Evolutionary conservation across 2,888 invertebrate species (phyloP).

Genomic region (Cantharis rufa): DNA sequence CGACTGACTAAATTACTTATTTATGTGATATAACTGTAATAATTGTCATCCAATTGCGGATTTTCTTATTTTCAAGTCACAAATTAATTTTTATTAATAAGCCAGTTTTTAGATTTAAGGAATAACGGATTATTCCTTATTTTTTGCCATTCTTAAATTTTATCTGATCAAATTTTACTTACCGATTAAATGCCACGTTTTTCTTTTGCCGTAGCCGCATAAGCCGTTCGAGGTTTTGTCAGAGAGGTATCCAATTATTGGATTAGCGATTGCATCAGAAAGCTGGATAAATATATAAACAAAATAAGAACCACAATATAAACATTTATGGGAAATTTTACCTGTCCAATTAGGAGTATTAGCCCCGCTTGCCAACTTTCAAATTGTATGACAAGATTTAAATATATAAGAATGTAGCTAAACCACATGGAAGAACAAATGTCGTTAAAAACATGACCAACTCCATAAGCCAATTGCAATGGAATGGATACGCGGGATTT

Average conservation of each 20-base stretch:
- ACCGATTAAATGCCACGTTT: constrained; percentile 91
- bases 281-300: constrained; percentile 57
- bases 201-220: constrained; percentile 77
- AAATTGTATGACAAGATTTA: constrained; percentile 66
- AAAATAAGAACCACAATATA: not conserved
- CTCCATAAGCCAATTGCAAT: constrained; percentile 65
- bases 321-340: constrained; percentile 48
- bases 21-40: too few relatives aligned
- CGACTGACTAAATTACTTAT: too few relatives aligned
- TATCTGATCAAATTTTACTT: constrained; percentile 37
- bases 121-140: too few relatives aligned
- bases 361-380: constrained; percentile 64
- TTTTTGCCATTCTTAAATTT: constrained; percentile 2
- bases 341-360: constrained; percentile 81
- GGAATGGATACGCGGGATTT: constrained; percentile 44
- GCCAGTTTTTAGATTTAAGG: too few relatives aligned
- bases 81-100: too few relatives aligned
- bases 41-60: too few relatives aligned
- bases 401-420: constrained; percentile 85
- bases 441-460: constrained; percentile 92
- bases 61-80: too few relatives aligned
- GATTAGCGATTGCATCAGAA: constrained; percentile 87
- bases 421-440: constrained; percentile 96
- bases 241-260: constrained; percentile 83
- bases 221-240: constrained; percentile 72